These are phyloP conservation scores for Pteronura brasiliensis DNA, from an alignment of 2,113 vertebrate species.

Conservation along the genomic window DNA sequence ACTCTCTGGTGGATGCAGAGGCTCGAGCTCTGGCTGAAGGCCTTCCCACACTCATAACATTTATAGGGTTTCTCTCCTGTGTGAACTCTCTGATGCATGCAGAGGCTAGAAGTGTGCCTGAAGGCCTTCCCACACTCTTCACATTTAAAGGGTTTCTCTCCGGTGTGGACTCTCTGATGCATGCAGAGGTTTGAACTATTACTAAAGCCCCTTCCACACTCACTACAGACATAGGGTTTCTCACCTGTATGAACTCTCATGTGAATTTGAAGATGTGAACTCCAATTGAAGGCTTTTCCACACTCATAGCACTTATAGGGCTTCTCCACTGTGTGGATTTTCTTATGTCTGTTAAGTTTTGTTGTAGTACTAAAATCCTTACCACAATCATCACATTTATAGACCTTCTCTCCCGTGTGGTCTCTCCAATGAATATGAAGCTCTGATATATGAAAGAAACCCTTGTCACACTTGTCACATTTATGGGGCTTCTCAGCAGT, in stretches of 20 bases:
- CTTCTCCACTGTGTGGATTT: conserved; percentile 78
- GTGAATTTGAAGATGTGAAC: conserved; percentile 75
- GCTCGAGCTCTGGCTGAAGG: conserved; percentile 76
- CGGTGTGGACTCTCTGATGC: conserved; percentile 79
- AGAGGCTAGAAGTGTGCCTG: conserved; percentile 71
- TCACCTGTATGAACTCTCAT: conserved; percentile 77
- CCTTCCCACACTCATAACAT: conserved; percentile 78
- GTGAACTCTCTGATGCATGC: conserved; percentile 74
- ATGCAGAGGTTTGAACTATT: conserved; percentile 75
- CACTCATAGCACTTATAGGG: conserved; percentile 79
- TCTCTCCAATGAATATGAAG: conserved; percentile 76
- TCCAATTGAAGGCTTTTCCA: conserved; percentile 78
- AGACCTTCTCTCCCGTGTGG: conserved; percentile 77
- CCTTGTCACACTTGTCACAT: conserved; percentile 83
- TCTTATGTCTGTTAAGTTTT: conserved; percentile 77
- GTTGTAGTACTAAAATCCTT: conserved; percentile 78
- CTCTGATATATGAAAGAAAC: conserved; percentile 77
- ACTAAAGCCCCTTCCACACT: conserved; percentile 78
- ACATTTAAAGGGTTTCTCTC: conserved; percentile 78
- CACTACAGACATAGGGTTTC: conserved; percentile 76
- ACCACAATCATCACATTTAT: conserved; percentile 76
- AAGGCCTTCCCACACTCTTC: conserved; percentile 76
- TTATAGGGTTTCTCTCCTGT: conserved; percentile 77
- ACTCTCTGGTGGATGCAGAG: conserved; percentile 77
- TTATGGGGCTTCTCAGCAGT: conserved; percentile 80